phyloP scores from a whole-genome alignment of 2,888 invertebrate species.

The Myopa testacea region DNA sequence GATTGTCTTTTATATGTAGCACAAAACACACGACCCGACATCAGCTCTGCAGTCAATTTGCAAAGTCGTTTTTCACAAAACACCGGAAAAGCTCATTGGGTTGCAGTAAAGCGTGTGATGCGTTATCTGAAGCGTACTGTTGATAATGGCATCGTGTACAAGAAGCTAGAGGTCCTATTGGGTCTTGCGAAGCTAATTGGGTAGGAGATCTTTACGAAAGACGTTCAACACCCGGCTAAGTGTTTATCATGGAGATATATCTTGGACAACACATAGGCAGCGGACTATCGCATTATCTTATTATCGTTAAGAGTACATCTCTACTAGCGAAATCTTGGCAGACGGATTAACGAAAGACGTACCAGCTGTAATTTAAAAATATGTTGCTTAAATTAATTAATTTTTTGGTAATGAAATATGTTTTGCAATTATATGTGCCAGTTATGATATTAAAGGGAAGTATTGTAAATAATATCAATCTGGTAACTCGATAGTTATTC shows the following conservation, averaged over 20 bases:
- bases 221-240: slow-evolving; percentile 36
- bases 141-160: slow-evolving; percentile 10
- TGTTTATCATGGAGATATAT: slow-evolving; percentile 36
- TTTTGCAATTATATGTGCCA: not conserved
- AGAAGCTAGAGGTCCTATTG: slow-evolving; percentile 19
- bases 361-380: not conserved
- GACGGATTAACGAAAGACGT: slow-evolving; percentile 10
- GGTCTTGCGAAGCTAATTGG: slow-evolving; percentile 42
- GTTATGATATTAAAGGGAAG: not conserved
- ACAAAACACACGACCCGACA: no score
- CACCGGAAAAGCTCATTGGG: slow-evolving; percentile 36
- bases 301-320: not conserved
- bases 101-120: slow-evolving; percentile 36
- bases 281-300: slow-evolving; percentile 40
- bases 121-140: slow-evolving; percentile 10
- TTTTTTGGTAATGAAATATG: no score
- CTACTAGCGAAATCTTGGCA: slow-evolving; percentile 13
- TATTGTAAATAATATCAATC: slow-evolving; percentile 3
- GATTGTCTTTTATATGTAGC: slow-evolving; percentile 28
- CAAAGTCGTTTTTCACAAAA: slow-evolving; percentile 31
- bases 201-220: slow-evolving; percentile 36
- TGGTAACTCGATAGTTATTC: not conserved
- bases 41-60: no score
- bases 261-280: slow-evolving; percentile 41
- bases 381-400: no score